phyloP scores from a whole-genome alignment of 2,888 invertebrate genomes.

The Eilema caniola region DNA sequence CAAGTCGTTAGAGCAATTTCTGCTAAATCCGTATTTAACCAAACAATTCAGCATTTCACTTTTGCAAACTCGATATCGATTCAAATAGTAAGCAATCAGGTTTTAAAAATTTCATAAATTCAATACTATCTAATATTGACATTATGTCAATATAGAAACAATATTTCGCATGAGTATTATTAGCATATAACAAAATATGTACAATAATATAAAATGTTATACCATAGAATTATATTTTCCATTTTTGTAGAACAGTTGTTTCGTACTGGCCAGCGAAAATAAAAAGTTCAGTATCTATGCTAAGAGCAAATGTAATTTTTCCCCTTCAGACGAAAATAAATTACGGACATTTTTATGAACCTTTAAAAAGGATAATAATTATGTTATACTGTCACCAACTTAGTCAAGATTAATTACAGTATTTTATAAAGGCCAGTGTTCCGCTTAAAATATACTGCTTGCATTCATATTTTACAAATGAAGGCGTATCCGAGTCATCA shows the following conservation, averaged over 20 bases:
- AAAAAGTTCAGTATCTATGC: conserved; percentile 40
- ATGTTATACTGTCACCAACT: conserved; percentile 62
- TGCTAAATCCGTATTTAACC: no score
- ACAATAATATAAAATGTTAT: no score
- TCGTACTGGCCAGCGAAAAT: conserved; percentile 39
- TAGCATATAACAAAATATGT: no score
- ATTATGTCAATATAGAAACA: no score
- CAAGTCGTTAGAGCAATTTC: conserved; percentile 14
- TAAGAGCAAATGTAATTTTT: conserved; percentile 48
- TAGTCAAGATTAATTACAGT: conserved; percentile 65
- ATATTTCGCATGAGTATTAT: no score
- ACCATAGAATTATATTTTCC: conserved; percentile 23
- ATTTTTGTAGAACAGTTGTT: conserved; percentile 39
- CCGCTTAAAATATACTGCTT: conserved; percentile 48
- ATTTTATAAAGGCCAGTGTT: conserved; percentile 57
- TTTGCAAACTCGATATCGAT: no score
- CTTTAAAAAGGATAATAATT: conserved; percentile 61
- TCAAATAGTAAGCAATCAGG: no score
- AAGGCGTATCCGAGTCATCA: conserved; percentile 38
- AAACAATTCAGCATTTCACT: no score
- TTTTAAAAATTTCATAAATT: no score
- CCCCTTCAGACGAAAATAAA: conserved; percentile 54
- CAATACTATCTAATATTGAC: no score
- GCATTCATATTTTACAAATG: conserved; percentile 51
- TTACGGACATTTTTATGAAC: conserved; percentile 48